A percentile compares a stretch with the other conserved stretches of the same genome.
Evolutionary conservation across 2,797 vertebrate genomes (phyloP).

Genomic region (Epinephelus awoara): DNA sequence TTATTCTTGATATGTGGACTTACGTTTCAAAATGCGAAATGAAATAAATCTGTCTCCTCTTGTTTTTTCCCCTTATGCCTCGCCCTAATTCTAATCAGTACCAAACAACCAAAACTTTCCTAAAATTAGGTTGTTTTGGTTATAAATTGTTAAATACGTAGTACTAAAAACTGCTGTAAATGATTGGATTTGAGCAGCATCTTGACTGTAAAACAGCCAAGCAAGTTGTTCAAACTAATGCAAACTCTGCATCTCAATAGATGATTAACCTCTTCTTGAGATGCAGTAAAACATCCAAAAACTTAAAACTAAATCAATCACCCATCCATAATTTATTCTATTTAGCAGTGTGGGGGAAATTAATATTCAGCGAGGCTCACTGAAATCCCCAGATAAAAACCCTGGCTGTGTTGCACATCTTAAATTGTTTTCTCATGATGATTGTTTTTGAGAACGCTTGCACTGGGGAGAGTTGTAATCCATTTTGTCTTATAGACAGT

Average conservation of each 20-base stretch:
- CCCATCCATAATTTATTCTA: background rate
- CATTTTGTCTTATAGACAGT: background rate
- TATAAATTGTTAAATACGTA: background rate
- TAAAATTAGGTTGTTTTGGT: no score
- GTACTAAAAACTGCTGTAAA: background rate
- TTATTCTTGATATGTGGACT: no score
- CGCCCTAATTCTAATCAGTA: no score
- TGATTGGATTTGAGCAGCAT: background rate
- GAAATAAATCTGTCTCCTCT: no score
- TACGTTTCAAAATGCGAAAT: no score
- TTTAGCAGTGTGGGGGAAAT: background rate
- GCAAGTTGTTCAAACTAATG: background rate
- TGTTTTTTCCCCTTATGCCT: no score
- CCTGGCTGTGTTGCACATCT: background rate
- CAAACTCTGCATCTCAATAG: constrained; percentile 1
- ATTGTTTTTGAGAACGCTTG: background rate
- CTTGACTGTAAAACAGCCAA: background rate
- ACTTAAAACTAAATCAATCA: background rate
- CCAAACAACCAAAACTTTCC: no score
- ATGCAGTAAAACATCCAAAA: background rate
- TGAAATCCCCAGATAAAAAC: background rate
- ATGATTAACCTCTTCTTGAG: background rate
- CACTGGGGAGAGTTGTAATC: background rate
- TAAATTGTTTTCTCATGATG: background rate
- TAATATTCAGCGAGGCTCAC: background rate